Percentiles rank a stretch among this genome's conserved stretches.
These are phyloP conservation scores for Antheraea assamensis DNA, from an alignment of 2,888 invertebrate genomes.

Conservation along the genomic window DNA sequence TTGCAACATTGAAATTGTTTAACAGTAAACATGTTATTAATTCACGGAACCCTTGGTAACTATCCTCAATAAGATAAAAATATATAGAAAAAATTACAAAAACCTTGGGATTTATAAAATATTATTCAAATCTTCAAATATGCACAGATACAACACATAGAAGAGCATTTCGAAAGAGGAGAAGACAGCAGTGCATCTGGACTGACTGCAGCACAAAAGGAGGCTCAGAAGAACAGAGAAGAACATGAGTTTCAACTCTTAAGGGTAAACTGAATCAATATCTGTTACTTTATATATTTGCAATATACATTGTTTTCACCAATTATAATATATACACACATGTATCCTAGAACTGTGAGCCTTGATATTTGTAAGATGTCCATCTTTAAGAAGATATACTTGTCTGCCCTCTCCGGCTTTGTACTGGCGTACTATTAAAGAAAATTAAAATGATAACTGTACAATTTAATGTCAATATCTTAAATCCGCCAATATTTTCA, in stretches of 20 bases:
- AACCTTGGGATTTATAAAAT: neutral
- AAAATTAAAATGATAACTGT: no score
- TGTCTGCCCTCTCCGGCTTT: no score
- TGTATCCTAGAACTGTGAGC: no score
- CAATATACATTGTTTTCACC: no score
- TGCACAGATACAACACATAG: conserved; percentile 87
- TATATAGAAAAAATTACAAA: neutral
- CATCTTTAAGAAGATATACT: no score
- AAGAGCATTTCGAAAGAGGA: conserved; percentile 88
- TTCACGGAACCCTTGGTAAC: neutral
- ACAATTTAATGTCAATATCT: no score
- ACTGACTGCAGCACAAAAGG: conserved; percentile 69
- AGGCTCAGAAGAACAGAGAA: conserved; percentile 87
- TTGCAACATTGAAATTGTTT: no score
- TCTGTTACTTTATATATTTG: neutral
- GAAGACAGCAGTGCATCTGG: conserved; percentile 70
- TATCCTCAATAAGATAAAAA: neutral
- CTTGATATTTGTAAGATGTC: no score
- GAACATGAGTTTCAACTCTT: conserved; percentile 91
- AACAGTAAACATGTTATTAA: neutral
- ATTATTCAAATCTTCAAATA: conserved; percentile 11
- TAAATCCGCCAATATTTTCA: no score
- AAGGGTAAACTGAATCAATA: conserved; percentile 61
- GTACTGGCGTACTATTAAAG: no score
- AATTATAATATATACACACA: no score